Percentiles rank a stretch among this genome's conserved stretches.
These are phyloP conservation scores for Deilephila elpenor DNA, from an alignment of 2,888 invertebrate genomes.

Conservation along the genomic window DNA sequence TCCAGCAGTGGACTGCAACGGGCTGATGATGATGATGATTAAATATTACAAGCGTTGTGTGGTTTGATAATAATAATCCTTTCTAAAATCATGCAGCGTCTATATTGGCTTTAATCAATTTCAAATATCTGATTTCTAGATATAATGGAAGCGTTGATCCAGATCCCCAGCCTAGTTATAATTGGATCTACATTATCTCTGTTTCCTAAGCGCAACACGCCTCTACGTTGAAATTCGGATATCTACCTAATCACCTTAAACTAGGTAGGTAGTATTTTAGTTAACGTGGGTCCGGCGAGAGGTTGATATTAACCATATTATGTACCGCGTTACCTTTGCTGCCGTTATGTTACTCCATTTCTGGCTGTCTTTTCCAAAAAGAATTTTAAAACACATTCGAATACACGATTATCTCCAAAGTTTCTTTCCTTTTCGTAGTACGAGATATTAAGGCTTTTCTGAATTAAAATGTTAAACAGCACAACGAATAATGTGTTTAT, in stretches of 20 bases:
- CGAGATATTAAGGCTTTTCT: too few relatives aligned
- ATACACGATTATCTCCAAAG: too few relatives aligned
- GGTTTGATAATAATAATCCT: too few relatives aligned
- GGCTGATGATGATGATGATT: too few relatives aligned
- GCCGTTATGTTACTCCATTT: not conserved
- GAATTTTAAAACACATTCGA: too few relatives aligned
- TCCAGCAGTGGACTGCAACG: too few relatives aligned
- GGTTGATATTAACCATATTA: not conserved
- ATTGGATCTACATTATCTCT: not conserved
- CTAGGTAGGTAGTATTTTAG: not conserved
- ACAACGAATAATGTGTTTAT: not conserved
- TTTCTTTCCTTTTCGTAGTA: too few relatives aligned
- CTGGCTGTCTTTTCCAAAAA: not conserved
- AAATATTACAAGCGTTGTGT: too few relatives aligned
- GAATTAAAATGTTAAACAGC: too few relatives aligned
- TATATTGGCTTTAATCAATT: not conserved
- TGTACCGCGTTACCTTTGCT: not conserved
- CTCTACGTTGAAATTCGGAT: conserved; percentile 3
- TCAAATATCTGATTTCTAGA: not conserved
- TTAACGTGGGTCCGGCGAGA: not conserved
- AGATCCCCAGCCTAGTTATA: not conserved
- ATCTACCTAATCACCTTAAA: not conserved
- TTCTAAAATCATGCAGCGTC: too few relatives aligned
- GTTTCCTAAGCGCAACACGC: not conserved
- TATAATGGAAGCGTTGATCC: not conserved